Evolutionary conservation across 1,140 invertebrate genomes (phyloP), one percentile per base, ranked within the genome.

Genomic region (Cotesia typhae): DNA sequence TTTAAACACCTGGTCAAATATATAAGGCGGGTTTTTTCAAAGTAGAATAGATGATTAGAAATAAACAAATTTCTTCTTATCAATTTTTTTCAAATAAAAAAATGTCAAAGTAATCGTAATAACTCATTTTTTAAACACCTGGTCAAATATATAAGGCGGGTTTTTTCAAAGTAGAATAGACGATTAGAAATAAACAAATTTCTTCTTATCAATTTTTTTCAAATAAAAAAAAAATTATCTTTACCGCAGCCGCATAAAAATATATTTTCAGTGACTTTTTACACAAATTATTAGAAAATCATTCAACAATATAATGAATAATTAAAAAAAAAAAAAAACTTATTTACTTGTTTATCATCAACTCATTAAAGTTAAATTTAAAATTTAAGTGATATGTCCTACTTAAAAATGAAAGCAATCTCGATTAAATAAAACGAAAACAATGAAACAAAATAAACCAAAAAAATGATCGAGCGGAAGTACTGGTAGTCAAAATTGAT

Each of bases 91-190:
- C 28, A 28, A 28, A 28, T 28, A 28, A 28, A 28, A 28, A 28
- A 28, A 28, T 57, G 53, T 57, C 53, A 57, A 14, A 57, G 53
- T n/a, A 14, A 57, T 57, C 14, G 53, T 4, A 14, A 57, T 57
- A 57, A 57, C 12, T 57, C 53, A 57, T 57, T 6, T 57, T 57
- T 7, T 6, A 9, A 47, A 47, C 53, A 57, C 53, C 53, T 57
- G 53, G 12, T 17, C 53, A 57, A 14, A 57, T n/a, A 57, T 12
- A 57, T 5, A 57, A 17, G 53, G 20, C 53, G 1, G 53, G 9
- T 47, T 57, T 14, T 12, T 14, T 57, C n/a, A 57, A 57, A 57
- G 9, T 7, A 14, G n/a, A 57, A 20, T 20, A 57, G 3, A 12
- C n/a, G 5, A 57, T 57, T 20, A 47, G 2, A 47, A 47, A 47